Base-by-base conservation (phyloP, 2,113 vertebrate species). In the Oenanthe oenanthe region DNA sequence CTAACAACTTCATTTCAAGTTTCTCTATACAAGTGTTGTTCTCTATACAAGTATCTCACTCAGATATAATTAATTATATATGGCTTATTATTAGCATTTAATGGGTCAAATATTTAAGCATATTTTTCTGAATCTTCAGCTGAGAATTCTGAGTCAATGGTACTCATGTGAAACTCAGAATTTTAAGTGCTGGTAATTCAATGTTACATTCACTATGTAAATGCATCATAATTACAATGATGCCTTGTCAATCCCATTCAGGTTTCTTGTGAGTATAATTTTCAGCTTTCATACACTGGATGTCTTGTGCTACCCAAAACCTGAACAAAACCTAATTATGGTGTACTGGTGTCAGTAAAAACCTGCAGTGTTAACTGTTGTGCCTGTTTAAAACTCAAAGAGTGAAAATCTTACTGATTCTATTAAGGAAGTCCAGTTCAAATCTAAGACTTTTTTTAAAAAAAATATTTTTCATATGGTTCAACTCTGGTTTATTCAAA, bases 171-270 rank as follows among this genome's bases (percentile, higher is more conserved):
- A 84, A 85, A 85, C 57, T 85, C 57, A 36, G 42, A 95, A 91
- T 88, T 91, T 63, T 74, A 91, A 96, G 77, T 91, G 93, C 11
- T 60, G 57, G 31, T 71, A 87, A 89, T 96, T 95, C 48, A 87
- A 13, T 0, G 0, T 89, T 95, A 26, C 81, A 68, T 93, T 93
- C 62, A 65, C 31, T 85, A 78, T 89, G 78, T 78, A 95, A 95
- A 91, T 81, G 73, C 75, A 67, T 85, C 62, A 21, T 89, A 78
- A 93, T 93, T 89, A 91, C 94, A 85, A 82, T 78, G 81, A 91
- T 91, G 88, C 77, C 77, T 78, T 95, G 95, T 95, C 89, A 95
- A 9, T 95, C 65, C 31, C 50, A 63, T 78, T 95, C 93, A 91
- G 34, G 38, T 80, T 93, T 80, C 80, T 94, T 63, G 34, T 32